Evolutionary conservation across 2,113 vertebrate genomes (phyloP).

Genomic region (Gymnorhina tibicen): DNA sequence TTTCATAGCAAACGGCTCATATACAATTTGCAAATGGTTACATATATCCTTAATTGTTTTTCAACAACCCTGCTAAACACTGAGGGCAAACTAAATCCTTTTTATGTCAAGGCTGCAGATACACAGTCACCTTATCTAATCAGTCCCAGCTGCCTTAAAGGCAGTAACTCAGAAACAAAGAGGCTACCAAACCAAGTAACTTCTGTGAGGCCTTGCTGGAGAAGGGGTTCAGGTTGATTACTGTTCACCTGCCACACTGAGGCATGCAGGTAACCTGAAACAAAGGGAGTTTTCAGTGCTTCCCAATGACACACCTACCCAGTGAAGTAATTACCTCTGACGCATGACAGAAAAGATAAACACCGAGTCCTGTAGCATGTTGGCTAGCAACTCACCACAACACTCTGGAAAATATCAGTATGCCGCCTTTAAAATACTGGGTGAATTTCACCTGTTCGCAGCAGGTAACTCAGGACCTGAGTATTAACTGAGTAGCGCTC

Average conservation of each 20-base stretch:
- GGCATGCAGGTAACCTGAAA: constrained; percentile 43
- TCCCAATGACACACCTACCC: constrained; percentile 54
- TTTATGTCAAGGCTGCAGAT: constrained; percentile 36
- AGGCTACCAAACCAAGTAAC: constrained; percentile 30
- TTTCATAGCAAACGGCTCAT: constrained; percentile 25
- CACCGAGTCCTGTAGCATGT: neutral
- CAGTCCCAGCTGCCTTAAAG: constrained; percentile 18
- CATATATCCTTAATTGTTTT: constrained; percentile 55
- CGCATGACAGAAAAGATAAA: constrained; percentile 56
- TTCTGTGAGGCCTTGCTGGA: constrained; percentile 36
- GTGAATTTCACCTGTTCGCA: neutral
- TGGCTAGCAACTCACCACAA: constrained; percentile 63
- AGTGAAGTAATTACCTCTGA: constrained; percentile 63
- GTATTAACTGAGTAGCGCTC: neutral
- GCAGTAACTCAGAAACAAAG: constrained; percentile 47
- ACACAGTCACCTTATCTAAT: constrained; percentile 51
- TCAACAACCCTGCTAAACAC: constrained; percentile 1
- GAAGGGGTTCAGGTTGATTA: constrained; percentile 3
- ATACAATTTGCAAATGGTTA: constrained; percentile 24
- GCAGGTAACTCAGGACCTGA: neutral
- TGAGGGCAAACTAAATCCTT: constrained; percentile 33
- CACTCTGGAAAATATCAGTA: constrained; percentile 16
- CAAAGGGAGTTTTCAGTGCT: constrained; percentile 65
- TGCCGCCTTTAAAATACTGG: neutral
- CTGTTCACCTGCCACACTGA: constrained; percentile 32